Evolutionary conservation across 2,888 invertebrate species (phyloP), one percentile per base, ranked within the genome.

Genomic region (Neoascia interrupta): DNA sequence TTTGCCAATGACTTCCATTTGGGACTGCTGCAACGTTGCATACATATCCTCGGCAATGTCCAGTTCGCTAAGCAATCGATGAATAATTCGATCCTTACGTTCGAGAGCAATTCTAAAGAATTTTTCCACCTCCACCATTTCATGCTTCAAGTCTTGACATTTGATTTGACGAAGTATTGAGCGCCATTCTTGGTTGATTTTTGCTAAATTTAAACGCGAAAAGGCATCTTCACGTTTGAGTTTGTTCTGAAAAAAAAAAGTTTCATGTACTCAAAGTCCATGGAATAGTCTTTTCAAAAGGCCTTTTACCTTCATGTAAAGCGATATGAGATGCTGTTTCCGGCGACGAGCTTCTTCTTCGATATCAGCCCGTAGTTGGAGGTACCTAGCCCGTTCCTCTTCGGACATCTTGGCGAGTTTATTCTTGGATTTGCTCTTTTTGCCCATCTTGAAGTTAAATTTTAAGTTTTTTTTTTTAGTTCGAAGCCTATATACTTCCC

Each of bases 131-230:
- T 93, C 93, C 88, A 91, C 90, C 39, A 95, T 91, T 81, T 94
- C 92, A 28, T 92, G 89, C 34, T 92, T 91, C 89, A 95, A 90
- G 84, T 95, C 94, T 70, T 92, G 92, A 84, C 94, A 93, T 89
- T 96, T 96, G 53, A 93, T 91, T 85, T 92, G 92, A 0, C 96
- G 91, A 60, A 96, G 88, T 70, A 94, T 92, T 75, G 92, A 93
- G 45, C 96, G 92, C 96, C 96, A 96, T 87, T 94, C 92, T 88
- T 95, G 95, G 85, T 96, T 95, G 56, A 96, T 93, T 89, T 96
- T 96, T 0, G 96, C 95, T 75, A 93, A 91, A 86, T 96, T 96
- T 51, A 94, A 89, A 49, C 95, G 92, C 1, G 94, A 91, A 86
- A 93, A 95, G 0, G 92, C 92, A 86, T 95, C 95, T 87, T 96